Conservation (phyloP, 2,113 vertebrate species). For the Strigops habroptila region DNA sequence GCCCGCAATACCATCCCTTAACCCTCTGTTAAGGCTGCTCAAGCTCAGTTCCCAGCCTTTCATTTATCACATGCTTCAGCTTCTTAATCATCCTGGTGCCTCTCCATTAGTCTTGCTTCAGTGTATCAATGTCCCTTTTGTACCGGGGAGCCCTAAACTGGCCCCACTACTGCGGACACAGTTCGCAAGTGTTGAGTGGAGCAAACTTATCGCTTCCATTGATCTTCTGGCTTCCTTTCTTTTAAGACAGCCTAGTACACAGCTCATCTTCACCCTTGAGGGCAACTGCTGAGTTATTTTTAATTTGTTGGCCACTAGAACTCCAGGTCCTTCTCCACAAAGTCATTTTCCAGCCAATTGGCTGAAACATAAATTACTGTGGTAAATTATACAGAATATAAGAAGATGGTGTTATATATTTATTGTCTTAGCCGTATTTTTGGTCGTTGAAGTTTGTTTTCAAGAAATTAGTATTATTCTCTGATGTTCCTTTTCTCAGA, state of each 20-base stretch:
- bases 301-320: neutral
- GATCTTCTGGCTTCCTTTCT: neutral
- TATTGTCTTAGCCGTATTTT: neutral
- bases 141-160: neutral
- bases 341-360: neutral
- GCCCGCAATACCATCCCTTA: neutral
- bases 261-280: neutral
- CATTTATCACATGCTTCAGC: neutral
- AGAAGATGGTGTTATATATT: neutral
- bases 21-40: neutral
- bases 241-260: neutral
- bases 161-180: neutral
- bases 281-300: neutral
- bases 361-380: neutral
- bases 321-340: neutral
- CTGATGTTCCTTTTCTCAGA: neutral
- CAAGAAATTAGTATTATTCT: neutral
- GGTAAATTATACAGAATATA: neutral
- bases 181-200: neutral
- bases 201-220: neutral
- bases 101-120: neutral
- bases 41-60: neutral
- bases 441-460: neutral
- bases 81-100: neutral
- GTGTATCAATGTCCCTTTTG: too few species aligned